A percentile compares a stretch with the other conserved stretches of the same genome.
Evolutionary conservation across 2,888 invertebrate genomes (phyloP).

Genomic region (Drosophila flavopinicola): DNA sequence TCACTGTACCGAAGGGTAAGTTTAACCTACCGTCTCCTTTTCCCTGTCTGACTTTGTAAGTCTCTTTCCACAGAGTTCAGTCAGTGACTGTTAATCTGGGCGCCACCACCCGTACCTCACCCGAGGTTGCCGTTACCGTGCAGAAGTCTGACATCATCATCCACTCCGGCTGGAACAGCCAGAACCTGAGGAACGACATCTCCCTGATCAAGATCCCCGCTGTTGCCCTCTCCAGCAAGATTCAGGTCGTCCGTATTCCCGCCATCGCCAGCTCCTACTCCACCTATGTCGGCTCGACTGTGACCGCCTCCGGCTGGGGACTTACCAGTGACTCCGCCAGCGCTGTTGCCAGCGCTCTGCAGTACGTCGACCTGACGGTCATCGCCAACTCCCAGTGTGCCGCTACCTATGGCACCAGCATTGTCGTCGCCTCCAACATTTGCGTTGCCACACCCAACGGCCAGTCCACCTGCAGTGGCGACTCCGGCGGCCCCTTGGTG

Average conservation of each 20-base stretch:
- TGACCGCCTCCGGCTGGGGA: conserved; percentile 75
- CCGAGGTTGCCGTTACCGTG: conserved; percentile 47
- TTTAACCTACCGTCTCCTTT: too few species aligned
- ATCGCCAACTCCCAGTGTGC: conserved; percentile 79
- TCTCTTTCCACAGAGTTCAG: conserved; percentile 54
- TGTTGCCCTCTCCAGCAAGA: conserved; percentile 18
- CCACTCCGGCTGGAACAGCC: conserved; percentile 78
- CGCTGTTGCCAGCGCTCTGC: conserved; percentile 71
- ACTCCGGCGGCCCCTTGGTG: conserved; percentile 82
- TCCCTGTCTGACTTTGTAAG: background rate
- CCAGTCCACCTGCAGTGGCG: conserved; percentile 79
- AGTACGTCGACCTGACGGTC: conserved; percentile 53
- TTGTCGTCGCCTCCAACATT: conserved; percentile 48
- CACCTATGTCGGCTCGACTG: conserved; percentile 37
- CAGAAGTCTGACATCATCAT: conserved; percentile 63
- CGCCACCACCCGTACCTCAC: conserved; percentile 68
- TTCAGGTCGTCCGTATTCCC: conserved; percentile 38
- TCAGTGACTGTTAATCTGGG: conserved; percentile 70
- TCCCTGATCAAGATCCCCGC: conserved; percentile 62
- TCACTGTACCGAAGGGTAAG: conserved; percentile 53
- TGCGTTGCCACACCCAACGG: conserved; percentile 60
- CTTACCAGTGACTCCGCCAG: conserved; percentile 41
- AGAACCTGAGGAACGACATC: conserved; percentile 67
- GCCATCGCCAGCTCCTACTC: conserved; percentile 41
- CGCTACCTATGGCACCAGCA: conserved; percentile 79